These are phyloP conservation scores for Haliclona indistincta DNA, from an alignment of 37 sponge, comb jelly and placozoan species.

Conservation along the genomic window DNA sequence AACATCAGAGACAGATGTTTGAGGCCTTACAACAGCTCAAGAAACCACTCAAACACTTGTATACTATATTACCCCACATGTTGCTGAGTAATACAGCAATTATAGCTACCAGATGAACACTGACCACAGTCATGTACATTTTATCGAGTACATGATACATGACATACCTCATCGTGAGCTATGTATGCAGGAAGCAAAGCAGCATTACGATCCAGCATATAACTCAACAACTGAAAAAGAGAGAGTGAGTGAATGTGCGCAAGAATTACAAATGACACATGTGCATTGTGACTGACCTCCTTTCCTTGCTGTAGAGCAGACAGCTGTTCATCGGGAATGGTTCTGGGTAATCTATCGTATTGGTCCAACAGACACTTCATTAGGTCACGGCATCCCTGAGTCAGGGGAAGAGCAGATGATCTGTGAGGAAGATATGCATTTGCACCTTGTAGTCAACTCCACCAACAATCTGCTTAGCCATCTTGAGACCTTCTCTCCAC, in stretches of 20 bases:
- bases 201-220: slow-evolving; percentile 76
- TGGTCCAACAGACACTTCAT: slow-evolving; percentile 57
- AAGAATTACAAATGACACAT: background rate
- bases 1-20: too few species aligned
- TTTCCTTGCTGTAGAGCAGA: slow-evolving; percentile 35
- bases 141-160: background rate
- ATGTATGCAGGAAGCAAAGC: slow-evolving; percentile 83
- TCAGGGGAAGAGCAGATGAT: background rate
- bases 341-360: slow-evolving; percentile 57
- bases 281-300: slow-evolving; percentile 30
- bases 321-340: slow-evolving; percentile 26
- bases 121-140: background rate
- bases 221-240: slow-evolving; percentile 55
- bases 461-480: slow-evolving; percentile 26
- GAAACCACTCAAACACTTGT: background rate
- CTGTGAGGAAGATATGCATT: background rate
- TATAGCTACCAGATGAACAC: background rate
- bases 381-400: slow-evolving; percentile 57
- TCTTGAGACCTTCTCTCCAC: slow-evolving; percentile 51
- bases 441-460: slow-evolving; percentile 18
- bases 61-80: background rate
- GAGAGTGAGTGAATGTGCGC: background rate
- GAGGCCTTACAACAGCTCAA: too few species aligned
- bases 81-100: too few species aligned
- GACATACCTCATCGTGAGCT: slow-evolving; percentile 72